Percentiles rank a stretch among this genome's conserved stretches.
These are phyloP conservation scores for Apis laboriosa DNA, from an alignment of 1,140 invertebrate species.

Conservation along the genomic window DNA sequence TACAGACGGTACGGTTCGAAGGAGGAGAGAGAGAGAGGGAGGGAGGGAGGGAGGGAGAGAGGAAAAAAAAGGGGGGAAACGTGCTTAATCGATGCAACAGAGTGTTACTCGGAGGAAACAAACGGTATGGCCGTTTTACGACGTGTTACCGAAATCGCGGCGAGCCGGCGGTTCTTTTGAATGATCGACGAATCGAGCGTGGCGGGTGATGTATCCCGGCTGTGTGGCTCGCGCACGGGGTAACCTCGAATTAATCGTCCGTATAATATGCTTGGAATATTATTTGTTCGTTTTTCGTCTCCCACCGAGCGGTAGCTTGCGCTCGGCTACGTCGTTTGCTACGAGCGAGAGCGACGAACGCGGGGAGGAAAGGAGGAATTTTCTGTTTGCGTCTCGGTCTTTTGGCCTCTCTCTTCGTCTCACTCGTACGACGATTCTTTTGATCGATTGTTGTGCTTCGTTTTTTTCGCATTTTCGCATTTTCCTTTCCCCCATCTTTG, in stretches of 20 bases:
- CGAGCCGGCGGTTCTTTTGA: not conserved
- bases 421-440: too few species aligned
- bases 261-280: slow-evolving; percentile 37
- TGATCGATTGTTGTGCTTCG: too few species aligned
- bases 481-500: too few species aligned
- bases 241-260: slow-evolving; percentile 38
- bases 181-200: slow-evolving; percentile 32
- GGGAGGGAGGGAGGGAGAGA: slow-evolving; percentile 4
- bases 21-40: slow-evolving; percentile 2
- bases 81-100: not conserved
- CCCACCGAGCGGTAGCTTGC: not conserved
- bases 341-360: slow-evolving; percentile 1
- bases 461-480: too few species aligned
- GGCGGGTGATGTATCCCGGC: slow-evolving; percentile 16
- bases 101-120: not conserved
- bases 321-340: not conserved
- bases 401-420: not conserved
- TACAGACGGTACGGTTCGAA: slow-evolving; percentile 5
- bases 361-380: not conserved
- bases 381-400: not conserved
- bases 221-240: not conserved
- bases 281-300: slow-evolving; percentile 32
- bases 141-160: not conserved
- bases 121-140: slow-evolving; percentile 3
- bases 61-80: not conserved